Conservation (phyloP, 2,888 invertebrate species). For the Oscheius onirici region DNA sequence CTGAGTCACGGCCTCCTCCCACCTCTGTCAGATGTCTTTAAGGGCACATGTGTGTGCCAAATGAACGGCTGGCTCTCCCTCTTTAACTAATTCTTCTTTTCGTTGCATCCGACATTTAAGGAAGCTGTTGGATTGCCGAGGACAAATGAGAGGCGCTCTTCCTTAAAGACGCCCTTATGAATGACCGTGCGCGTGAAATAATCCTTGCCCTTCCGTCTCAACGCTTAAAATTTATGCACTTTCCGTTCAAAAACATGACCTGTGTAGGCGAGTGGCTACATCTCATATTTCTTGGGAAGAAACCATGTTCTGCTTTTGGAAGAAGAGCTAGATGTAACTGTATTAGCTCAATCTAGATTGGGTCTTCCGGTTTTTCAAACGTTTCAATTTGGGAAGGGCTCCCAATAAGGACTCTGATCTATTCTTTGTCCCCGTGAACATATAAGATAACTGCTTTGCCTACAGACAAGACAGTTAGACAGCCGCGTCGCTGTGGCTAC, state of each 20-base stretch:
- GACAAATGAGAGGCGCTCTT: constrained; percentile 30
- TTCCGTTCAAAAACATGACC: neutral
- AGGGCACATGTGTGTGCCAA: neutral
- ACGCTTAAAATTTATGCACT: constrained; percentile 22
- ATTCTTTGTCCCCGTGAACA: too few species aligned
- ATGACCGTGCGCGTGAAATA: constrained; percentile 5
- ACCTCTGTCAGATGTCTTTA: neutral
- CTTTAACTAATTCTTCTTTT: constrained; percentile 20
- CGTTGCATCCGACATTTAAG: constrained; percentile 23
- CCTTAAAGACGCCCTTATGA: constrained; percentile 21
- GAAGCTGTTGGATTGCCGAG: constrained; percentile 23
- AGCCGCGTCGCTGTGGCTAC: too few species aligned
- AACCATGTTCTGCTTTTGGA: too few species aligned
- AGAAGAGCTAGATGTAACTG: too few species aligned
- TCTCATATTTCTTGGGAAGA: constrained; percentile 14
- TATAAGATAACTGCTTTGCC: too few species aligned
- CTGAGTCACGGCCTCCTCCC: too few species aligned
- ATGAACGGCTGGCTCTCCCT: constrained; percentile 8
- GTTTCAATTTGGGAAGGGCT: neutral
- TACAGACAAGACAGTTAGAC: too few species aligned
- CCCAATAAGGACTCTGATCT: neutral
- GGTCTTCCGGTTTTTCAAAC: too few species aligned
- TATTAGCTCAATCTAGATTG: too few species aligned
- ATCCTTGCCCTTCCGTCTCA: constrained; percentile 10
- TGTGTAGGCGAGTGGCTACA: neutral